phyloP scores from a whole-genome alignment of 2,797 vertebrate genomes.

The Crocodylus rhombifer region DNA sequence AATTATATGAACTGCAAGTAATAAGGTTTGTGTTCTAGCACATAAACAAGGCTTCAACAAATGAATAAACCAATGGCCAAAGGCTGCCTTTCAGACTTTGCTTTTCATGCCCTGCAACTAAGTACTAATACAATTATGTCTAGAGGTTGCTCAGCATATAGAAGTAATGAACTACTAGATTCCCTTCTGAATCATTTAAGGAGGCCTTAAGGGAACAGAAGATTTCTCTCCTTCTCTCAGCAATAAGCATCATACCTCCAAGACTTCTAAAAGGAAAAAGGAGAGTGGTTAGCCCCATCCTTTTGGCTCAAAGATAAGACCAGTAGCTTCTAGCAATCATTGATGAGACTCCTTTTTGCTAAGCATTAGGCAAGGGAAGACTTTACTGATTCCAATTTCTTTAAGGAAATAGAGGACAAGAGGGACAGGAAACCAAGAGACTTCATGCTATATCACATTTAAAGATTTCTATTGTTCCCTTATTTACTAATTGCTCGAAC shows the following conservation, averaged over 20 bases:
- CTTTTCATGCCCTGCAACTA: conserved; percentile 6
- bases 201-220: neutral
- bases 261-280: neutral
- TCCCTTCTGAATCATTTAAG: conserved; percentile 45
- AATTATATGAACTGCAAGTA: conserved; percentile 14
- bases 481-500: neutral
- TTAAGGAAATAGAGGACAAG: neutral
- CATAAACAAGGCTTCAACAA: neutral
- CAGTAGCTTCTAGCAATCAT: neutral
- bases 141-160: conserved; percentile 35
- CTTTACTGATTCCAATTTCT: conserved; percentile 15
- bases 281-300: neutral
- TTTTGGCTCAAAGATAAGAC: conserved; percentile 4
- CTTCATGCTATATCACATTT: fast-evolving
- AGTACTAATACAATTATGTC: conserved; percentile 25
- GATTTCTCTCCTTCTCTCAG: neutral
- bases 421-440: neutral
- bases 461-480: neutral
- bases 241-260: neutral
- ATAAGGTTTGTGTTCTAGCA: neutral
- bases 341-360: conserved; percentile 1
- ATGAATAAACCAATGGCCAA: neutral
- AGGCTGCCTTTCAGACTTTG: neutral
- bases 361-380: neutral
- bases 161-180: conserved; percentile 59